These are phyloP conservation scores for Phylloscopus trochilus DNA, from an alignment of 2,113 vertebrate species.

Conservation along the genomic window DNA sequence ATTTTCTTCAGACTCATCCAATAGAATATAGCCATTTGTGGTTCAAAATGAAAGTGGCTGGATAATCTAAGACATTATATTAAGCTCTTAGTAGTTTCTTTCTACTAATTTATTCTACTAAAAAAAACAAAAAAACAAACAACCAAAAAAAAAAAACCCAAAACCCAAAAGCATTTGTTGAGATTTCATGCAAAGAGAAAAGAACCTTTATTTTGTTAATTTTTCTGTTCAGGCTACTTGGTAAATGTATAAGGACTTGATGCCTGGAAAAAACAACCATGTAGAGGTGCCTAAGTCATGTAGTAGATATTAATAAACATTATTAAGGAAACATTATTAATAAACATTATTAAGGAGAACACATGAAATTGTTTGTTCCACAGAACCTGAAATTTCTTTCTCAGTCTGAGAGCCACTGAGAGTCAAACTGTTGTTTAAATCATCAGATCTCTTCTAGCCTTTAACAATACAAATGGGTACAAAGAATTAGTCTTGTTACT, in stretches of 20 bases:
- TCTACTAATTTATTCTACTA: background rate
- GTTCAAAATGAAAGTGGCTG: background rate
- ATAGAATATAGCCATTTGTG: background rate
- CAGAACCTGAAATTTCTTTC: background rate
- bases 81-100: background rate
- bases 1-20: background rate
- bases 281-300: background rate
- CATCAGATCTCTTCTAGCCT: background rate
- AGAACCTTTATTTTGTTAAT: background rate
- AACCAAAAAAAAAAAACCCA: too few species aligned
- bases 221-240: background rate
- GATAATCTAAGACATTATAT: background rate
- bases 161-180: background rate
- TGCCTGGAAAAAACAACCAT: background rate
- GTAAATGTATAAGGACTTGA: background rate
- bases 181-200: background rate
- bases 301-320: background rate
- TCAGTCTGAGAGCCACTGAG: background rate
- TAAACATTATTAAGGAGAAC: background rate
- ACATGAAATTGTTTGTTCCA: background rate
- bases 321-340: too few species aligned
- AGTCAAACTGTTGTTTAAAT: background rate
- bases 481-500: background rate
- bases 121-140: background rate
- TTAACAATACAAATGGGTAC: background rate